A percentile compares a stretch with the other conserved stretches of the same genome.
These are phyloP conservation scores for Radopholus similis DNA, from an alignment of 1,140 invertebrate species.

Conservation along the genomic window DNA sequence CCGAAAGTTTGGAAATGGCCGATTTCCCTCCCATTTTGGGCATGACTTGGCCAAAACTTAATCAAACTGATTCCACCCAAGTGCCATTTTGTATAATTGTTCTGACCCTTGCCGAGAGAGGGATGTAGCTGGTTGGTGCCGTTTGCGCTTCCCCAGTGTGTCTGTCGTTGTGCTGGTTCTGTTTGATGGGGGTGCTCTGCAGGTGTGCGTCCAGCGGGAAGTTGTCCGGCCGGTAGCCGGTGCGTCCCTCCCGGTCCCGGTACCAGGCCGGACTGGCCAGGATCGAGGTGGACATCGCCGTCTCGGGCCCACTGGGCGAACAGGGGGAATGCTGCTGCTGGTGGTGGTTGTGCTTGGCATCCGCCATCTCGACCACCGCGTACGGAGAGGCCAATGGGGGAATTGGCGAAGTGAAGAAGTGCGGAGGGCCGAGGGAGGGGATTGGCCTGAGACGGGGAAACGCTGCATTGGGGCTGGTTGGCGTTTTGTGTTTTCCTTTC, in stretches of 20 bases:
- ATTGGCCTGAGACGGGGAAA: background rate
- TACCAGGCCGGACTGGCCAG: constrained; percentile 51
- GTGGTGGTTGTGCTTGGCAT: too few relatives aligned
- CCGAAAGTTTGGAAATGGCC: too few relatives aligned
- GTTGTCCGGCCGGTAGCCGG: constrained; percentile 35
- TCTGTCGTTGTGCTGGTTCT: background rate
- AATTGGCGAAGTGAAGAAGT: too few relatives aligned
- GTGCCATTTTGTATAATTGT: constrained; percentile 1
- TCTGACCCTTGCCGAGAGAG: too few relatives aligned
- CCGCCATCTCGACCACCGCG: background rate
- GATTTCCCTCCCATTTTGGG: too few relatives aligned
- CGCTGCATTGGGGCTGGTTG: too few relatives aligned
- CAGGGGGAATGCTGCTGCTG: too few relatives aligned
- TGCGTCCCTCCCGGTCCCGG: constrained; percentile 49
- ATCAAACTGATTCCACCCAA: background rate
- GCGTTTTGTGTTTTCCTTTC: too few relatives aligned
- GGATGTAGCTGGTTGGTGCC: background rate
- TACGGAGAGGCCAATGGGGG: background rate
- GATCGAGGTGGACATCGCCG: constrained; percentile 47
- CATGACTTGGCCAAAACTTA: background rate
- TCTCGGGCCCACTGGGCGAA: background rate
- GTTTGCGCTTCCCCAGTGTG: background rate
- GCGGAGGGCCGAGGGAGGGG: too few relatives aligned
- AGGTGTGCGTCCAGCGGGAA: background rate
- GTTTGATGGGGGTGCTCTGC: constrained; percentile 23